Evolutionary conservation across 2,113 vertebrate genomes (phyloP).

Genomic region (Aptenodytes forsteri): DNA sequence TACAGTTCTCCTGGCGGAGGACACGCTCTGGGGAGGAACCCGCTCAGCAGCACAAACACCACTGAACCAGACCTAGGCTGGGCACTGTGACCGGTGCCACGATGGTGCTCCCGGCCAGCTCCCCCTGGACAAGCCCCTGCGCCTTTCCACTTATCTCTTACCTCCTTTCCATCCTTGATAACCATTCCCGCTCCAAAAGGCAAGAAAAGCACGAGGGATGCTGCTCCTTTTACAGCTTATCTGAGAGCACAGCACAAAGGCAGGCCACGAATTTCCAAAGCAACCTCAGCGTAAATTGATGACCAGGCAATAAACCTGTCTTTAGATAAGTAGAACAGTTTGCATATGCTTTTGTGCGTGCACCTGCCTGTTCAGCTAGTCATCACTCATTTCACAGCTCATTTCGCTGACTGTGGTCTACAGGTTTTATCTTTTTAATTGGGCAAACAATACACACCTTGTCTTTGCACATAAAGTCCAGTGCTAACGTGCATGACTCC

Average conservation of each 20-base stretch:
- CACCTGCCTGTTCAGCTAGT: constrained; percentile 55
- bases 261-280: neutral
- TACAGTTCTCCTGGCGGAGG: rapidly evolving
- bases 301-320: constrained; percentile 49
- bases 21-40: rapidly evolving
- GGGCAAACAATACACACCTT: constrained; percentile 62
- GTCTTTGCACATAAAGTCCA: constrained; percentile 37
- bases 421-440: constrained; percentile 62
- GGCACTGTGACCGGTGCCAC: neutral
- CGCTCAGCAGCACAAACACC: neutral
- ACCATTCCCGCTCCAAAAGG: neutral
- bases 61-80: neutral
- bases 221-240: neutral
- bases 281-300: constrained; percentile 2
- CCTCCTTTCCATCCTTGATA: neutral
- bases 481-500: constrained; percentile 11
- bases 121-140: neutral
- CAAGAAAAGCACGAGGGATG: neutral
- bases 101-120: neutral
- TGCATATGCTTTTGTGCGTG: neutral
- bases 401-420: constrained; percentile 42
- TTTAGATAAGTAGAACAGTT: constrained; percentile 26
- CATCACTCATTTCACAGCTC: constrained; percentile 62
- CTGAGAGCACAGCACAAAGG: neutral
- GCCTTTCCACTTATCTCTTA: neutral